A percentile compares a stretch with the other conserved stretches of the same genome.
Conservation (phyloP, 2,888 invertebrate species). For the Cloeon dipterum region DNA sequence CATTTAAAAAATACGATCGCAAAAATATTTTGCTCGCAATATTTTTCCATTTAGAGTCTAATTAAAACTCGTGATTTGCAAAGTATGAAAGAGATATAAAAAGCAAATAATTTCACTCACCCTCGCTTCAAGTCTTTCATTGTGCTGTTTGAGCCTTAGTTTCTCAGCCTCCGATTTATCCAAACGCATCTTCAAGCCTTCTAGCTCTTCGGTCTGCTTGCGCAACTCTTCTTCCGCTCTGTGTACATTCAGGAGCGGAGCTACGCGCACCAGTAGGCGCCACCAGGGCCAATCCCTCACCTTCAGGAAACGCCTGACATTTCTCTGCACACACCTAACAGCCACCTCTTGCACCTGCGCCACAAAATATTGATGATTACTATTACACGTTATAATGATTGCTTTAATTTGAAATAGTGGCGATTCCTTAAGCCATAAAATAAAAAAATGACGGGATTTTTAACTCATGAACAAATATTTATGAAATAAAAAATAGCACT, state of each 20-base stretch:
- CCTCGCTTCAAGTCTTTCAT: slow-evolving; percentile 76
- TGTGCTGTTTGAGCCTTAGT: slow-evolving; percentile 62
- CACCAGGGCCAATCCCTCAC: slow-evolving; percentile 97
- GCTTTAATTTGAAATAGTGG: background rate
- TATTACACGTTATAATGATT: no score
- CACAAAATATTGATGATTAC: slow-evolving; percentile 4
- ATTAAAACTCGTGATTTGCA: no score
- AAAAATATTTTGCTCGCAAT: no score
- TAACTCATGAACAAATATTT: no score
- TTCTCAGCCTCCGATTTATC: slow-evolving; percentile 76
- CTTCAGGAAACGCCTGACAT: slow-evolving; percentile 75
- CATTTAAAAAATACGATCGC: no score
- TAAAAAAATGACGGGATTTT: background rate
- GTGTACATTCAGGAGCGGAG: slow-evolving; percentile 80
- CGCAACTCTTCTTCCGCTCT: slow-evolving; percentile 81
- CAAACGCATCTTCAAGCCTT: slow-evolving; percentile 51
- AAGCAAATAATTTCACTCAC: slow-evolving; percentile 40
- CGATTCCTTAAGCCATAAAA: background rate
- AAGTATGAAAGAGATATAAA: no score
- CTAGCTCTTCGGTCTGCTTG: slow-evolving; percentile 71
- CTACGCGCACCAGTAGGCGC: slow-evolving; percentile 75
- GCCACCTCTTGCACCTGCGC: slow-evolving; percentile 51
- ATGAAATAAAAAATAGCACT: background rate
- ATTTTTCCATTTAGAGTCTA: no score
- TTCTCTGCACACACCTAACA: slow-evolving; percentile 79